Evolutionary conservation across 2,797 vertebrate species (phyloP).

Genomic region (Sebastiscus albofasciatus): DNA sequence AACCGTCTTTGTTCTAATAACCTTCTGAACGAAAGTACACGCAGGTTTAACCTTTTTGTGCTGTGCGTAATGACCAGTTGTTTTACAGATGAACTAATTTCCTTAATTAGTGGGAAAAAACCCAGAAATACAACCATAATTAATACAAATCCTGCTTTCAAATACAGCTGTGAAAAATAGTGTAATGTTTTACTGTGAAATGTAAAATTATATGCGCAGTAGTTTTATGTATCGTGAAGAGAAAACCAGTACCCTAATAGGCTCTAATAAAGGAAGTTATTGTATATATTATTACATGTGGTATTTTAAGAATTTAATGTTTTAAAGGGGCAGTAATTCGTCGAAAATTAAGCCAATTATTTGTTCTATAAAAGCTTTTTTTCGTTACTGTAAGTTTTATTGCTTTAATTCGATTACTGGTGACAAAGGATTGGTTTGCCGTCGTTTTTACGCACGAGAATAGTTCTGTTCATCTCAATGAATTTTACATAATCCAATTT

Average conservation of each 20-base stretch:
- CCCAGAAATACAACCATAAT: neutral
- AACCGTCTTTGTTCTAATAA: neutral
- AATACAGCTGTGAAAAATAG: neutral
- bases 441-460: neutral
- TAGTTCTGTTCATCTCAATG: neutral
- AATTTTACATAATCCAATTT: neutral
- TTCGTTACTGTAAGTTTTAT: neutral
- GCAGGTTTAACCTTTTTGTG: neutral
- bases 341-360: neutral
- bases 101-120: neutral
- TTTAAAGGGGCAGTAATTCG: neutral
- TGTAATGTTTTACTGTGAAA: neutral
- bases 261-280: neutral
- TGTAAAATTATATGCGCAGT: neutral
- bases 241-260: neutral
- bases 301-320: neutral
- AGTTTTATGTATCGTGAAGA: neutral
- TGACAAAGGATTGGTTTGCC: neutral
- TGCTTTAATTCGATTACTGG: neutral
- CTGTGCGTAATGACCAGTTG: conserved; percentile 1
- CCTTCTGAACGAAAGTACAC: neutral
- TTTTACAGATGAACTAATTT: neutral
- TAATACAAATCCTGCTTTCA: neutral
- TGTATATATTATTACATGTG: neutral
- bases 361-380: neutral